phyloP scores from a whole-genome alignment of 2,113 vertebrate genomes.

The Phaethornis superciliosus region DNA sequence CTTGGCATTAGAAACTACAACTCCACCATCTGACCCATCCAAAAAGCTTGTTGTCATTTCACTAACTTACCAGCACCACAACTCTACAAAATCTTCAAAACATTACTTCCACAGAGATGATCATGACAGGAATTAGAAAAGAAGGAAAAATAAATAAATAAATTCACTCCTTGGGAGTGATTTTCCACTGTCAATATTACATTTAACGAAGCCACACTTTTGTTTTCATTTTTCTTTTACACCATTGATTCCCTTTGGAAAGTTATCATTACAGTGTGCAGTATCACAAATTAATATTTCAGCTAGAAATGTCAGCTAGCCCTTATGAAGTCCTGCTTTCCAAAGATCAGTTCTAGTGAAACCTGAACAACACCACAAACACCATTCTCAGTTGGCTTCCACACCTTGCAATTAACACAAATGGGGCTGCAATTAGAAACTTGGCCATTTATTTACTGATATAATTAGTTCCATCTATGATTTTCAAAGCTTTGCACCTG shows the following conservation, averaged over 20 bases:
- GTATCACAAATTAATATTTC: background rate
- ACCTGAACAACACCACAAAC: background rate
- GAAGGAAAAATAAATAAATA: too few species aligned
- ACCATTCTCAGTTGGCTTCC: background rate
- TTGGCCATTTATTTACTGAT: background rate
- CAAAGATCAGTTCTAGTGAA: background rate
- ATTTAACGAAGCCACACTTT: background rate
- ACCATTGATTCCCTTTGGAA: background rate
- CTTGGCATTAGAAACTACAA: background rate
- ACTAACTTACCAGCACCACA: background rate
- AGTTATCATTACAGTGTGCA: fast-evolving
- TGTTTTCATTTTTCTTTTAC: background rate
- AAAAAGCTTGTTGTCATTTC: background rate
- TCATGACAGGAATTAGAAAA: background rate
- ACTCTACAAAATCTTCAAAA: background rate
- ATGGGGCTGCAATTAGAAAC: background rate
- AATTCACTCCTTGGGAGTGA: background rate
- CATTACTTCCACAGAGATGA: background rate
- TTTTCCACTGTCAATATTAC: background rate
- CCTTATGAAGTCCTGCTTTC: background rate
- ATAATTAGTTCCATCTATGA: background rate
- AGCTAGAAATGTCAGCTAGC: background rate
- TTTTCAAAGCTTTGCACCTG: conserved; percentile 11
- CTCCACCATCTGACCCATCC: background rate
- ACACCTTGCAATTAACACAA: background rate